These are phyloP conservation scores for Kradibia gibbosae DNA, from an alignment of 1,140 invertebrate species.

Conservation along the genomic window DNA sequence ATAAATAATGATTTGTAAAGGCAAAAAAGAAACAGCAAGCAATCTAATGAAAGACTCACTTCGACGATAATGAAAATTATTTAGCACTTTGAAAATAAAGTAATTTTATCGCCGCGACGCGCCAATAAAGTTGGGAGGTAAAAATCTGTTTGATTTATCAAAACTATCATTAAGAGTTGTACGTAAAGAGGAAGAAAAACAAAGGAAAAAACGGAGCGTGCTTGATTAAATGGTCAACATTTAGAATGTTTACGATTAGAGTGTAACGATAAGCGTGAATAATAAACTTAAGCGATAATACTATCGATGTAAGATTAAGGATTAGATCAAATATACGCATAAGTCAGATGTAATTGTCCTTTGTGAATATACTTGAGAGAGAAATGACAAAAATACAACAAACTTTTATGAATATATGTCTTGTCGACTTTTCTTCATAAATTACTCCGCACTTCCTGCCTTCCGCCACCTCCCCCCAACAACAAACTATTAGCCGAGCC, in stretches of 20 bases:
- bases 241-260: conserved; percentile 64
- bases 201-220: conserved; percentile 59
- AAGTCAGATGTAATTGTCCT: conserved; percentile 71
- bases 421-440: neutral
- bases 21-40: conserved; percentile 49
- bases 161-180: conserved; percentile 43
- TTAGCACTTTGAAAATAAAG: conserved; percentile 52
- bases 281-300: conserved; percentile 56
- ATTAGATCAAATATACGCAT: conserved; percentile 57
- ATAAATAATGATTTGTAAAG: conserved; percentile 45
- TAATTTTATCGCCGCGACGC: conserved; percentile 52
- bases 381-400: conserved; percentile 71
- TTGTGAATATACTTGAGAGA: conserved; percentile 72
- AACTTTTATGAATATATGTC: conserved; percentile 69
- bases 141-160: conserved; percentile 58
- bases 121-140: conserved; percentile 54
- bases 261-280: conserved; percentile 50
- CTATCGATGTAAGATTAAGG: conserved; percentile 51
- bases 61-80: conserved; percentile 54
- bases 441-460: neutral
- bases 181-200: conserved; percentile 23
- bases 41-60: conserved; percentile 54
- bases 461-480: no score
- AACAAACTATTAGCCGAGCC: neutral
- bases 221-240: conserved; percentile 59